phyloP scores from a whole-genome alignment of 2,113 vertebrate genomes.

The Python bivittatus region DNA sequence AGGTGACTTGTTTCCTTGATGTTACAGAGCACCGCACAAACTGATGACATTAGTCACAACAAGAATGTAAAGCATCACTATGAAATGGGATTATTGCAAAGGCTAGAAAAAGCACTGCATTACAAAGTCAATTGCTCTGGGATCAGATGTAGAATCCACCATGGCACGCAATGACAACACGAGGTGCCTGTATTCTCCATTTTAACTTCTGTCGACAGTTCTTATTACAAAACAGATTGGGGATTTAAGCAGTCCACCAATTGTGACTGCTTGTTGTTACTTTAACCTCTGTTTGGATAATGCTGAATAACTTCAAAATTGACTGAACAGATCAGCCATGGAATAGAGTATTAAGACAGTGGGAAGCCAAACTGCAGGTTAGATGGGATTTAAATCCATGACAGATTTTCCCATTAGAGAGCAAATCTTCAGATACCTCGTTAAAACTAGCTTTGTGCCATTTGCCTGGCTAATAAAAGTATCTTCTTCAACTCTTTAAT shows the following conservation, averaged over 20 bases:
- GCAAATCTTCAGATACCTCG: conserved; percentile 39
- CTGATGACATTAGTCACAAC: background rate
- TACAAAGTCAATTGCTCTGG: background rate
- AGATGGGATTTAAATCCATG: conserved; percentile 30
- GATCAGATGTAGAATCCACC: rapidly evolving
- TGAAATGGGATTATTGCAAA: background rate
- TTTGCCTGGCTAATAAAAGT: conserved; percentile 38
- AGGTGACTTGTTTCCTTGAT: background rate
- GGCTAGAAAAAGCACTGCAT: background rate
- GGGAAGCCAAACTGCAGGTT: conserved; percentile 2
- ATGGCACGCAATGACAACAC: too few relatives aligned
- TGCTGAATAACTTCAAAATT: conserved; percentile 42
- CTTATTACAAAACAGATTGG: conserved; percentile 17
- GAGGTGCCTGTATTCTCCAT: background rate
- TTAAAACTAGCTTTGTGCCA: conserved; percentile 41
- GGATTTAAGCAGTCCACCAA: conserved; percentile 9
- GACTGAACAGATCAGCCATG: conserved; percentile 47
- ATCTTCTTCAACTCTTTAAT: conserved; percentile 38
- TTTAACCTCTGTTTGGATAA: conserved; percentile 47
- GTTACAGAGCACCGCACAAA: background rate
- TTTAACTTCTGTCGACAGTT: background rate
- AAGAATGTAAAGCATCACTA: background rate
- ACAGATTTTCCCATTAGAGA: conserved; percentile 45
- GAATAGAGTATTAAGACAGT: conserved; percentile 50
- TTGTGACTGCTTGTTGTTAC: conserved; percentile 17